These are phyloP conservation scores for Prorops nasuta DNA, from an alignment of 1,140 invertebrate species.

Conservation along the genomic window DNA sequence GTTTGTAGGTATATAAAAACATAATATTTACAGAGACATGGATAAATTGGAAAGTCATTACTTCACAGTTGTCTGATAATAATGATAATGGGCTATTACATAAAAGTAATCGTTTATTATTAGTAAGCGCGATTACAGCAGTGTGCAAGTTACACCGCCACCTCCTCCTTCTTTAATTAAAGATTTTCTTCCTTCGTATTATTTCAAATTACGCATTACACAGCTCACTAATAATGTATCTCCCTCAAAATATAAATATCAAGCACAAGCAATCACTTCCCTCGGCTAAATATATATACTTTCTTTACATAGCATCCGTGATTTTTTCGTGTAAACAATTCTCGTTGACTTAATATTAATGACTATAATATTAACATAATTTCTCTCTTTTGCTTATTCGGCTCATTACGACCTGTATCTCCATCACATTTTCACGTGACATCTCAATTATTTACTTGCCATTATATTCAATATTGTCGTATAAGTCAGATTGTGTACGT, in stretches of 20 bases:
- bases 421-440: conserved; percentile 15
- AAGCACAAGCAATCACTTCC: conserved; percentile 46
- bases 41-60: conserved; percentile 48
- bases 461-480: conserved; percentile 48
- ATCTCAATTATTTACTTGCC: no score
- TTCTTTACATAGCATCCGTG: background rate
- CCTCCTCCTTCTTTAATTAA: no score
- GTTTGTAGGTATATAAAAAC: conserved; percentile 54
- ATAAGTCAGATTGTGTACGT: no score
- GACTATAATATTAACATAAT: conserved; percentile 37
- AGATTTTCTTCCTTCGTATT: conserved; percentile 12
- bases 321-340: conserved; percentile 3
- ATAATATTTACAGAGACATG: conserved; percentile 56
- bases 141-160: conserved; percentile 17
- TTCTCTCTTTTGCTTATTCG: conserved; percentile 11
- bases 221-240: conserved; percentile 36
- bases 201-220: conserved; percentile 15
- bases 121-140: conserved; percentile 38
- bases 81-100: conserved; percentile 34
- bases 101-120: conserved; percentile 40
- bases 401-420: conserved; percentile 2
- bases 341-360: conserved; percentile 45
- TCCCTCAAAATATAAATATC: conserved; percentile 52
- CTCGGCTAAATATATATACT: conserved; percentile 3
- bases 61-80: conserved; percentile 34